Evolutionary conservation across 1,140 invertebrate genomes (phyloP), one percentile per base, ranked within the genome.

Genomic region (Limonius californicus): DNA sequence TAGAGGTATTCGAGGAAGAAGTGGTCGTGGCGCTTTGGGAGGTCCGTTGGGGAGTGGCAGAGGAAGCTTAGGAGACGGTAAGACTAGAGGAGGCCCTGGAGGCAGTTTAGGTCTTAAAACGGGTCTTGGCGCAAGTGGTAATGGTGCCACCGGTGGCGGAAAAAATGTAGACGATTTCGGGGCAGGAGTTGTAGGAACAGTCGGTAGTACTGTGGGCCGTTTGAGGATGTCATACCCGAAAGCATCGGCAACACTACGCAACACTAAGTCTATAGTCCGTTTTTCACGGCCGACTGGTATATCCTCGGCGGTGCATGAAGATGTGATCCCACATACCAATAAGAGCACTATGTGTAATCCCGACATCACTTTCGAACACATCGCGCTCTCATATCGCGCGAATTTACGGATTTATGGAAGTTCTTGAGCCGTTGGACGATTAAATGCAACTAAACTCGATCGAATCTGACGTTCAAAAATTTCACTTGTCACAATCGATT

Each of bases 131-230:
- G 42, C 53, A 6, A 21, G 30, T 9, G 61, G 61, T 30, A 55
- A 57, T 1, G 55, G 50, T 39, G 23, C 47, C 11, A 56, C 45
- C 57, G 18, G 71, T 64, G 63, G 61, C 1, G 69, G 70, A 3
- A 75, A 63, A 21, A 64, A 56, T n/a, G 61, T 62, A 18, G 50
- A 54, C 1, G 45, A 19, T 50, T n/a, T 15, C 8, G 61, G 55
- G 14, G 54, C 35, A 4, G 42, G 6, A 9, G 16, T 19, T 53
- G 42, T 23, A 23, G 16, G 23, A 2, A 23, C 3, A 9, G 79
- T 78, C 14, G 39, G 6, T 63, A 58, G 14, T 54, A 71, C 11
- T 8, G 79, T 72, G 27, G 79, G 75, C 2, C 78, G 79, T 35
- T 78, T 70, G n/a, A 74, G 74, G 4, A 69, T 58, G 54, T 69